Conservation (phyloP, 2,888 invertebrate species). For the Drosophila formosana region DNA sequence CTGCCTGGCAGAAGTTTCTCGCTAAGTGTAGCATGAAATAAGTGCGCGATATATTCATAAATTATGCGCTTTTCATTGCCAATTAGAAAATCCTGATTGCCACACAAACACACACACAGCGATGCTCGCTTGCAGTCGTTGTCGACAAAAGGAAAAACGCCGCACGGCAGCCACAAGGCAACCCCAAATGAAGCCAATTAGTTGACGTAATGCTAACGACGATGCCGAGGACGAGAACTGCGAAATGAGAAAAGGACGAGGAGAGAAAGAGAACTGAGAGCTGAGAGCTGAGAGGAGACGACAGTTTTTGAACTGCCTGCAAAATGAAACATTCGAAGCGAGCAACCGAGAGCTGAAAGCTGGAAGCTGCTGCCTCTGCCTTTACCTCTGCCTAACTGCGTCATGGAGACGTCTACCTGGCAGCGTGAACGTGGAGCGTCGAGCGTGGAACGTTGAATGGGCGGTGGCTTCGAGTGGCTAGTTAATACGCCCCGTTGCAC, state of each 20-base stretch:
- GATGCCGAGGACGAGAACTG: slow-evolving; percentile 30
- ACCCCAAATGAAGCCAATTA: slow-evolving; percentile 80
- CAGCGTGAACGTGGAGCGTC: slow-evolving; percentile 12
- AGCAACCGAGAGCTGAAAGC: slow-evolving; percentile 13
- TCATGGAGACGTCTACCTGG: slow-evolving; percentile 42
- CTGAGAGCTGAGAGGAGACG: slow-evolving; percentile 14
- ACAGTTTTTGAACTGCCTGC: slow-evolving; percentile 76
- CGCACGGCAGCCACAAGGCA: slow-evolving; percentile 65
- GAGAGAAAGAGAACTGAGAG: no score
- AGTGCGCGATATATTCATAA: slow-evolving; percentile 76
- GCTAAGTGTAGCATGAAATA: slow-evolving; percentile 67
- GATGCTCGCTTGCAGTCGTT: slow-evolving; percentile 37
- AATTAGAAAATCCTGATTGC: slow-evolving; percentile 75
- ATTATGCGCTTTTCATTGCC: slow-evolving; percentile 79
- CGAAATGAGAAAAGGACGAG: not conserved
- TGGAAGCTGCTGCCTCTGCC: not conserved
- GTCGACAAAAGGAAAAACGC: slow-evolving; percentile 41
- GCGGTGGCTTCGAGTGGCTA: slow-evolving; percentile 71
- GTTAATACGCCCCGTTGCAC: slow-evolving; percentile 81
- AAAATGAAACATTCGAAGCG: slow-evolving; percentile 69
- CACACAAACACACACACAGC: slow-evolving; percentile 32
- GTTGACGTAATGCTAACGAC: slow-evolving; percentile 78
- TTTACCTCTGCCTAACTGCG: not conserved
- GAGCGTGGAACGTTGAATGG: slow-evolving; percentile 26
- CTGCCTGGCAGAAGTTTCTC: slow-evolving; percentile 7